Evolutionary conservation across 2,113 vertebrate species (phyloP).

Genomic region (Odobenus rosmarus): DNA sequence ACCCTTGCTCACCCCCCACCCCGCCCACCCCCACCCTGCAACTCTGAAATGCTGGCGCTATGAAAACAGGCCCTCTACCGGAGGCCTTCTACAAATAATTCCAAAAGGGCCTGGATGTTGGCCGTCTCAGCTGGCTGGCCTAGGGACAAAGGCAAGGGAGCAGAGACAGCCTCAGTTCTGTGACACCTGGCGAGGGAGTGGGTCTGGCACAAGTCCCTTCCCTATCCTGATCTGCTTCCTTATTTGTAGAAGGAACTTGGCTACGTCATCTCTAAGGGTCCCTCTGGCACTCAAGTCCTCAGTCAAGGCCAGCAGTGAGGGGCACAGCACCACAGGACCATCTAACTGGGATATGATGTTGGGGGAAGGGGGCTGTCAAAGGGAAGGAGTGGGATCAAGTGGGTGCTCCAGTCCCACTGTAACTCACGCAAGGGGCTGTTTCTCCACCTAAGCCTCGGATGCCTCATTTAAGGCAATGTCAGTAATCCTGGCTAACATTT

Average conservation of each 20-base stretch:
- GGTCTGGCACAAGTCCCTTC: neutral
- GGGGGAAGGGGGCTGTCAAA: too few species aligned
- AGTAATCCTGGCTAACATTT: neutral
- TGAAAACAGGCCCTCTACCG: neutral
- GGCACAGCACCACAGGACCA: too few species aligned
- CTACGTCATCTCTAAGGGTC: neutral
- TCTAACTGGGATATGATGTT: neutral
- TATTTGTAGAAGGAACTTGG: neutral
- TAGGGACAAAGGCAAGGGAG: neutral
- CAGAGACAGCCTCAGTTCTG: neutral
- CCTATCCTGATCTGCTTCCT: neutral
- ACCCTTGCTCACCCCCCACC: neutral
- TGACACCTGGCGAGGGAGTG: neutral
- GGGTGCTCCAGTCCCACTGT: neutral
- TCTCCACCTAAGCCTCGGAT: neutral
- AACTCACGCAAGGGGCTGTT: neutral
- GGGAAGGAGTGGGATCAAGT: neutral
- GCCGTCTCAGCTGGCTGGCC: neutral
- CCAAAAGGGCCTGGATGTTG: neutral
- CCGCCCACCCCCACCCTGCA: neutral
- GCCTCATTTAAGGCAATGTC: neutral
- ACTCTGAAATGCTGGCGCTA: neutral
- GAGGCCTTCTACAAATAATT: neutral
- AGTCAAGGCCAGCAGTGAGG: neutral
- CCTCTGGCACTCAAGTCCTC: neutral